Percentiles rank a stretch among this genome's conserved stretches.
Evolutionary conservation across 2,797 vertebrate species (phyloP).

Genomic region (Pseudochirops corinnae): DNA sequence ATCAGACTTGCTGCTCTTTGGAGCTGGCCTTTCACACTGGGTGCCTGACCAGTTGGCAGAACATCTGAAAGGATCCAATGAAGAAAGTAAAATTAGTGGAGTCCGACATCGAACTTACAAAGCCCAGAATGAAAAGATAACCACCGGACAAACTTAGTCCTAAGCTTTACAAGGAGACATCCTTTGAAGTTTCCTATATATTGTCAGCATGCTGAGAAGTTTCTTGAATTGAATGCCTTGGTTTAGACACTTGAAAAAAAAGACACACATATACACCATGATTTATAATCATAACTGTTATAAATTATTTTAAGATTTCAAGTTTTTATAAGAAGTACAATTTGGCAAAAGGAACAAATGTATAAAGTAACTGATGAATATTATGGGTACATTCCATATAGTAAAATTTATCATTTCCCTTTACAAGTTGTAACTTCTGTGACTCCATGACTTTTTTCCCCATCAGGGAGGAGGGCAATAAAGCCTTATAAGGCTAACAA

Average conservation of each 20-base stretch:
- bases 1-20: constrained; percentile 98
- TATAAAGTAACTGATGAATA: constrained; percentile 27
- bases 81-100: constrained; percentile 77
- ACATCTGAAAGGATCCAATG: constrained; percentile 91
- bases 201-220: constrained; percentile 25
- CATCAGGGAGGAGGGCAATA: neutral
- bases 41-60: constrained; percentile 98
- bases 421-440: constrained; percentile 33
- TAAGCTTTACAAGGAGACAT: constrained; percentile 44
- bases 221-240: neutral
- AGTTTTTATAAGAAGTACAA: neutral
- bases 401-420: constrained; percentile 19
- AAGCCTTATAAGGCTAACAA: neutral
- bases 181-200: constrained; percentile 25
- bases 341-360: constrained; percentile 28
- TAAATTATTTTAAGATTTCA: constrained; percentile 35
- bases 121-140: constrained; percentile 36
- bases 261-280: neutral
- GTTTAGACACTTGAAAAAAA: constrained; percentile 1
- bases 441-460: neutral
- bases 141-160: constrained; percentile 50
- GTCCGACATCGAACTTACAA: constrained; percentile 46
- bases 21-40: constrained; percentile 98
- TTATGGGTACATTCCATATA: neutral
- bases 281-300: neutral